Base-by-base conservation (phyloP, 2,888 invertebrate genomes). In the Acrobasis repandana region DNA sequence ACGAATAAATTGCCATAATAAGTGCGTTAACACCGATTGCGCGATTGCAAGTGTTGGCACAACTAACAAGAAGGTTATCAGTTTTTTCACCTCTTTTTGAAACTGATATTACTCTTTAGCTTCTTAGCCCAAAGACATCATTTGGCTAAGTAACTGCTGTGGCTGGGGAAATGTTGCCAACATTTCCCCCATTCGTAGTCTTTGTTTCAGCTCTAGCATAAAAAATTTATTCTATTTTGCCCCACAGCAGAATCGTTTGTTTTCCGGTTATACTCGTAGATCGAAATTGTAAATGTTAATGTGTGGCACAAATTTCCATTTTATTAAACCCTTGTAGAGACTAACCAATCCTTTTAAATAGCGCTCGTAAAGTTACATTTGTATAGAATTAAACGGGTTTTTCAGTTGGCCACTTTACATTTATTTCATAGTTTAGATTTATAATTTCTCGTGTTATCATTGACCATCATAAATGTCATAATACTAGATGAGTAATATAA, bases 401-500 rank as follows among this genome's bases (percentile, higher is more conserved):
- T 73, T 69, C 70, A 69, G 74, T 83, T 77, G 79, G 75, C 76
- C 76, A 75, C 70, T 70, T 77, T 78, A 74, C 70, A 76, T 69
- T 76, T 75, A 68, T 77, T 80, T 77, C 66, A 78, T 86, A 82
- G 83, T 70, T 79, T 83, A 83, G 78, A 76, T 73, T 72, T 74
- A 77, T 74, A 77, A 57, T 61, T 70, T 81, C 82, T 79, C 72
- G 80, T 85, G 82, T 81, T 80, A 76, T 79, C 76, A 83, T 85
- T 81, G 82, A 83, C 84, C 84, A 82, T 85, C 75, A 82, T 85
- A 82, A 81, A 83, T 86, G 86, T 88, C 87, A 87, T 87, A 85
- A 87, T 87, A 86, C 81, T 87, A 86, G 82, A 82, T 86, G 81
- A 88, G 84, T 88, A 85, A 82, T 83, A 88, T 86, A 88, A 84